Evolutionary conservation across 1,140 invertebrate species (phyloP).

Genomic region (Drosophila suzukii): DNA sequence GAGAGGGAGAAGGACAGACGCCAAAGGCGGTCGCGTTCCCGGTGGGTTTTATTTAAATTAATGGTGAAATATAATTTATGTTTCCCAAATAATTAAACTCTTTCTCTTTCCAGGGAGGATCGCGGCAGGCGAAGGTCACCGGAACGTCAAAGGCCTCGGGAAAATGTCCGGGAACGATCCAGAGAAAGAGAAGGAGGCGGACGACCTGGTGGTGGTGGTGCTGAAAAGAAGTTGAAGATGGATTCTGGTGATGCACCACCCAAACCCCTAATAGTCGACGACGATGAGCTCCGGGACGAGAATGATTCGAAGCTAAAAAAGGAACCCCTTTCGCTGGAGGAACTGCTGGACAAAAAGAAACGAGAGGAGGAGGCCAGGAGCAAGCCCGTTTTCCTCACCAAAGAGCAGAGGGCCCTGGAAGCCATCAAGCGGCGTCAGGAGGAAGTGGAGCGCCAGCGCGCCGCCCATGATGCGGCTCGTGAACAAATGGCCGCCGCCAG

Average conservation of each 20-base stretch:
- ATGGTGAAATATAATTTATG: background rate
- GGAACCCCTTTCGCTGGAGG: slow-evolving; percentile 97
- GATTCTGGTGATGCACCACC: slow-evolving; percentile 10
- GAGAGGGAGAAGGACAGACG: slow-evolving; percentile 71
- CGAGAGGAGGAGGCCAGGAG: slow-evolving; percentile 96
- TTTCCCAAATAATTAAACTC: accelerated
- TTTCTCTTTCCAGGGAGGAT: slow-evolving; percentile 44
- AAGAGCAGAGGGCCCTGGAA: slow-evolving; percentile 96
- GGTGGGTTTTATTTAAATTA: slow-evolving; percentile 19
- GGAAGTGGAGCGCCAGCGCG: slow-evolving; percentile 89
- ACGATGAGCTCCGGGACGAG: slow-evolving; percentile 64
- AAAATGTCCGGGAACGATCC: slow-evolving; percentile 49
- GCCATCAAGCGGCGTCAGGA: slow-evolving; percentile 95
- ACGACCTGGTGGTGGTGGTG: background rate
- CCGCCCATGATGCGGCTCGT: slow-evolving; percentile 76
- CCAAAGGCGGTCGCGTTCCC: slow-evolving; percentile 74
- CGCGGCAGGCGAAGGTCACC: slow-evolving; percentile 79
- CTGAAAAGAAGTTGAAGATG: slow-evolving; percentile 57
- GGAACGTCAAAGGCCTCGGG: slow-evolving; percentile 47
- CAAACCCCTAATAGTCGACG: slow-evolving; percentile 49
- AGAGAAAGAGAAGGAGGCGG: slow-evolving; percentile 52
- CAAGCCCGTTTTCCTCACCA: slow-evolving; percentile 98
- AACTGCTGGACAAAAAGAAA: slow-evolving; percentile 97
- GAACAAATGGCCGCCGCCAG: slow-evolving; percentile 48
- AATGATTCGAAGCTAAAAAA: slow-evolving; percentile 85